These are phyloP conservation scores for Mesoligia furuncula DNA, from an alignment of 2,888 invertebrate species.

Conservation along the genomic window DNA sequence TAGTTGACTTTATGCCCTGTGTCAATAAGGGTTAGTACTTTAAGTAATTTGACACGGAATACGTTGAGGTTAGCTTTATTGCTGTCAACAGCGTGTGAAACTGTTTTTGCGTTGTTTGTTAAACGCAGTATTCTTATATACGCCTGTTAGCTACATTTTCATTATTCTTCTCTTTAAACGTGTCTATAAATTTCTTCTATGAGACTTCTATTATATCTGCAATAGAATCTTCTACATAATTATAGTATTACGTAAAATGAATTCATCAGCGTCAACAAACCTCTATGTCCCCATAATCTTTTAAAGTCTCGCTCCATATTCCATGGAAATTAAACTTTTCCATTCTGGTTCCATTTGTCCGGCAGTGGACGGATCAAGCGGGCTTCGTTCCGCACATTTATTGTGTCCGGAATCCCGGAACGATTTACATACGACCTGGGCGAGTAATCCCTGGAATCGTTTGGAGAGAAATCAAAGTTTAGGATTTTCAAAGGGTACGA, in stretches of 20 bases:
- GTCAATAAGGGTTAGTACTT: slow-evolving; percentile 43
- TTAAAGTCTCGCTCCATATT: slow-evolving; percentile 56
- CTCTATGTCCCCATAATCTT: slow-evolving; percentile 51
- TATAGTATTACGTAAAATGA: not conserved
- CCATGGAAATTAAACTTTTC: slow-evolving; percentile 67
- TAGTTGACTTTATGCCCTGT: slow-evolving; percentile 59
- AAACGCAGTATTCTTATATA: not conserved
- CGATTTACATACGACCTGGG: slow-evolving; percentile 77
- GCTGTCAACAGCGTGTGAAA: slow-evolving; percentile 30
- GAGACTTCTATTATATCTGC: not conserved
- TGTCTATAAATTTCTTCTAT: not conserved
- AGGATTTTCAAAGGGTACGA: slow-evolving; percentile 67
- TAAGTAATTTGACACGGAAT: slow-evolving; percentile 14
- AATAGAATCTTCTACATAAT: not conserved
- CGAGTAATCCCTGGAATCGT: slow-evolving; percentile 73
- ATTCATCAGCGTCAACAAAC: slow-evolving; percentile 27
- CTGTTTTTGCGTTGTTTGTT: slow-evolving; percentile 13
- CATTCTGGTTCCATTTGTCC: slow-evolving; percentile 72
- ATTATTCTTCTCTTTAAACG: too few relatives aligned
- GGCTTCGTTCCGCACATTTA: slow-evolving; percentile 69
- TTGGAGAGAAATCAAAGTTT: slow-evolving; percentile 73
- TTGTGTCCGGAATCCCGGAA: slow-evolving; percentile 70
- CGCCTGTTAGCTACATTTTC: too few relatives aligned
- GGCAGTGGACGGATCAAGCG: slow-evolving; percentile 69
- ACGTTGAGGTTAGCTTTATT: slow-evolving; percentile 14